phyloP scores from a whole-genome alignment of 2,797 vertebrate genomes.

The Lemur catta region DNA sequence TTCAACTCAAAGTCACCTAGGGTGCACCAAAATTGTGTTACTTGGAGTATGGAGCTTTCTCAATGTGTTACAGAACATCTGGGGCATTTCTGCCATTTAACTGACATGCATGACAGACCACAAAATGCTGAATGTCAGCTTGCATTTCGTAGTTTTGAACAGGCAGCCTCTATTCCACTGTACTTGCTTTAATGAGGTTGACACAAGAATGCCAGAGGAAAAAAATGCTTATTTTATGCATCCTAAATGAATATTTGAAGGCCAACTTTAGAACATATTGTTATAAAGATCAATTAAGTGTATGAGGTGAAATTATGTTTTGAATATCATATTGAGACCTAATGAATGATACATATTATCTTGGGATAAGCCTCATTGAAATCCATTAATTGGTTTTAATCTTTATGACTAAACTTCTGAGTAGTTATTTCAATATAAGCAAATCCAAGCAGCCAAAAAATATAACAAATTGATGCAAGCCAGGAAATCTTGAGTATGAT shows the following conservation, averaged over 20 bases:
- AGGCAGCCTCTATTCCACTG: background rate
- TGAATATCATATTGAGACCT: background rate
- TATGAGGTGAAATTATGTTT: background rate
- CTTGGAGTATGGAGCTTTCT: background rate
- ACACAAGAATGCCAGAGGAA: background rate
- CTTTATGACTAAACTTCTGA: background rate
- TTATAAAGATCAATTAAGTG: constrained; percentile 9
- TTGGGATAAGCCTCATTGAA: constrained; percentile 34
- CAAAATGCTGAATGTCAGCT: constrained; percentile 9
- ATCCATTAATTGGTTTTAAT: constrained; percentile 32
- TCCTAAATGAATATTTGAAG: background rate
- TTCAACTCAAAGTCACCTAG: background rate
- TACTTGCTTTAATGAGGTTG: background rate
- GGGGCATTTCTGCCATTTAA: constrained; percentile 23
- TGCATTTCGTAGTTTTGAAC: background rate
- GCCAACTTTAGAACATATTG: background rate
- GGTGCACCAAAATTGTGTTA: background rate
- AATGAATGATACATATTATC: background rate
- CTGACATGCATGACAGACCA: constrained; percentile 23
- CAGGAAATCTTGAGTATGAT: background rate
- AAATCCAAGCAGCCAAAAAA: background rate
- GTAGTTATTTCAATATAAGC: constrained; percentile 11
- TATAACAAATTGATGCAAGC: background rate
- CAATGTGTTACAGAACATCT: background rate
- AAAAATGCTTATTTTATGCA: background rate